Evolutionary conservation across 1,140 invertebrate genomes (phyloP).

Genomic region (Pseudachorutes palmiensis): DNA sequence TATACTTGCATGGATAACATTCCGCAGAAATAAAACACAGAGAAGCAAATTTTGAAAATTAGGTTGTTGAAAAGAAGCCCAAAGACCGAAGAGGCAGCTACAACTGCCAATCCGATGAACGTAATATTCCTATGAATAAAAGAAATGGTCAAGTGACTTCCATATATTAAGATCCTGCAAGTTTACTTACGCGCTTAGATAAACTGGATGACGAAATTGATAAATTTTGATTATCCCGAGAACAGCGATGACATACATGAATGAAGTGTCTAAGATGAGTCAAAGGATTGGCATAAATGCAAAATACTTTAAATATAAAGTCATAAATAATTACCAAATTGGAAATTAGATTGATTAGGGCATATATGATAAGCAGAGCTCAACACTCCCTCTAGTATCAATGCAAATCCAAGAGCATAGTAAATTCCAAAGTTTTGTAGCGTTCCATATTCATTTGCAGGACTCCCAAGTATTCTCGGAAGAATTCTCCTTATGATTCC

Average conservation of each 20-base stretch:
- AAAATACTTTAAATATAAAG: not conserved
- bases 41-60: constrained; percentile 26
- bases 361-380: constrained; percentile 49
- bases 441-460: constrained; percentile 20
- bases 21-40: constrained; percentile 15
- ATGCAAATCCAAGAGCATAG: constrained; percentile 26
- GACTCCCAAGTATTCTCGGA: constrained; percentile 3
- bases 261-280: constrained; percentile 29
- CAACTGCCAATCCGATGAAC: constrained; percentile 27
- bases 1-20: constrained; percentile 24
- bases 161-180: no score
- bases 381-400: constrained; percentile 23
- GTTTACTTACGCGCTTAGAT: constrained; percentile 34
- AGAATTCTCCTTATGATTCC: constrained; percentile 8
- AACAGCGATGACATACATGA: constrained; percentile 37
- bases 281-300: not conserved
- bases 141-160: no score
- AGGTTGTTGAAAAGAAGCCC: constrained; percentile 32
- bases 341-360: constrained; percentile 52
- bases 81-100: constrained; percentile 27
- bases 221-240: constrained; percentile 32
- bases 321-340: constrained; percentile 48
- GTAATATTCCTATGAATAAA: constrained; percentile 26
- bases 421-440: constrained; percentile 37
- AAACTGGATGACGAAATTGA: constrained; percentile 34